These are phyloP conservation scores for Diadema setosum DNA, from an alignment of 35 echinoderm and acorn worm species.

Conservation along the genomic window DNA sequence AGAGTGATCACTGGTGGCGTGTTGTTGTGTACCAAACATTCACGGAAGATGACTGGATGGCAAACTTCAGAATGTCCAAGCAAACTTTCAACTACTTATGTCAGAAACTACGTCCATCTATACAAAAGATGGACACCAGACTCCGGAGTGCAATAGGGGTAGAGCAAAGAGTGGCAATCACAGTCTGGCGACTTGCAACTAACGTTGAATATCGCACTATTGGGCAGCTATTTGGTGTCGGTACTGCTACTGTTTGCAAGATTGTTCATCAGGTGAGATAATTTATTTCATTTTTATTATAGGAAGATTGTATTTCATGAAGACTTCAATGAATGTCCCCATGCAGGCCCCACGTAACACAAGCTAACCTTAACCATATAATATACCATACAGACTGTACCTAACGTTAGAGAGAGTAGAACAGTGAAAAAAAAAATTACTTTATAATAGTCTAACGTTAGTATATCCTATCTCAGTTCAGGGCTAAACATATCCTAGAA, in stretches of 20 bases:
- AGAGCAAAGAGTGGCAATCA: conserved; percentile 50
- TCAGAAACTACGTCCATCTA: neutral
- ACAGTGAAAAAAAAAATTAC: neutral
- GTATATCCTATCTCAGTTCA: neutral
- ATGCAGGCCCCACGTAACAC: neutral
- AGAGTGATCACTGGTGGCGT: neutral
- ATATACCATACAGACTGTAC: neutral
- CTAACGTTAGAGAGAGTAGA: neutral
- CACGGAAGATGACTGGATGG: neutral
- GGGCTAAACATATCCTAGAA: no score
- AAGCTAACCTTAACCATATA: neutral
- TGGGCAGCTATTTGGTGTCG: conserved; percentile 58
- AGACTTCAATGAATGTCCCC: neutral
- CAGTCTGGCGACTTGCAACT: conserved; percentile 52
- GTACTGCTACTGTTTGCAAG: conserved; percentile 21
- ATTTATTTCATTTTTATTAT: neutral
- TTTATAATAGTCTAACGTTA: neutral
- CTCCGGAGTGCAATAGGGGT: conserved; percentile 20
- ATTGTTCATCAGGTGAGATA: neutral
- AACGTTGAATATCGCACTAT: conserved; percentile 41
- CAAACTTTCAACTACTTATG: conserved; percentile 21
- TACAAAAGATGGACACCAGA: conserved; percentile 17
- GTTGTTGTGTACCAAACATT: neutral
- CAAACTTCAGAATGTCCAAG: conserved; percentile 30
- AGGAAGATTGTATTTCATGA: neutral